Conservation (phyloP, 2,113 vertebrate genomes). For the Scomber scombrus region DNA sequence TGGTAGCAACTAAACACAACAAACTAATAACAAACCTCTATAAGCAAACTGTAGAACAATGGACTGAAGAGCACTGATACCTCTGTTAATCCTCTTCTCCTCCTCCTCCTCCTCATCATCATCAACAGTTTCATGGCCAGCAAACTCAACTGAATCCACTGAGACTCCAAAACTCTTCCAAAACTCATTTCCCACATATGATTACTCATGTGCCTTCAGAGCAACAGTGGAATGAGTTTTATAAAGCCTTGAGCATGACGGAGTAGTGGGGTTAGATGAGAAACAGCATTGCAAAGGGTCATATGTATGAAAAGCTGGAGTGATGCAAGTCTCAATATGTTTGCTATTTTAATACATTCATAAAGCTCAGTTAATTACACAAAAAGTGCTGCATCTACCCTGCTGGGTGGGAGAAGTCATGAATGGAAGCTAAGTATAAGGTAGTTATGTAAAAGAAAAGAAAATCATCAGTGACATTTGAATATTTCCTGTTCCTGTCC, state of each 20-base stretch:
- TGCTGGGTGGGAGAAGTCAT: background rate
- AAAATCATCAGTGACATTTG: conserved; percentile 18
- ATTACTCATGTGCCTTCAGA: conserved; percentile 52
- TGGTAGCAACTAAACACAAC: no score
- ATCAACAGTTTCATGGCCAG: conserved; percentile 55
- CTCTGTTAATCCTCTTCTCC: conserved; percentile 20
- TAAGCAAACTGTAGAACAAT: conserved; percentile 22
- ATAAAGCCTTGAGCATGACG: conserved; percentile 37
- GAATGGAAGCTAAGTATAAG: background rate
- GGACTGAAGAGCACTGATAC: conserved; percentile 23
- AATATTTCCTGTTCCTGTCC: conserved; percentile 21
- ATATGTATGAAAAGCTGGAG: background rate
- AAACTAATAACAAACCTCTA: background rate
- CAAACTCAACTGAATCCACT: conserved; percentile 27
- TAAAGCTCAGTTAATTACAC: background rate
- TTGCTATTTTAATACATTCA: background rate
- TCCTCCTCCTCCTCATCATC: conserved; percentile 45
- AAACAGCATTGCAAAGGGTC: background rate
- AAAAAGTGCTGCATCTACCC: background rate
- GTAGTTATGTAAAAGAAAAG: no score
- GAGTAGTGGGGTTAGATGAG: conserved; percentile 31
- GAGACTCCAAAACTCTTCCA: conserved; percentile 59
- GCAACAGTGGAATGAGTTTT: conserved; percentile 36
- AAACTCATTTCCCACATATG: conserved; percentile 61
- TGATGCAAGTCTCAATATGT: background rate